Conservation (phyloP, 2,797 vertebrate genomes). For the Triplophysa bombifrons region DNA sequence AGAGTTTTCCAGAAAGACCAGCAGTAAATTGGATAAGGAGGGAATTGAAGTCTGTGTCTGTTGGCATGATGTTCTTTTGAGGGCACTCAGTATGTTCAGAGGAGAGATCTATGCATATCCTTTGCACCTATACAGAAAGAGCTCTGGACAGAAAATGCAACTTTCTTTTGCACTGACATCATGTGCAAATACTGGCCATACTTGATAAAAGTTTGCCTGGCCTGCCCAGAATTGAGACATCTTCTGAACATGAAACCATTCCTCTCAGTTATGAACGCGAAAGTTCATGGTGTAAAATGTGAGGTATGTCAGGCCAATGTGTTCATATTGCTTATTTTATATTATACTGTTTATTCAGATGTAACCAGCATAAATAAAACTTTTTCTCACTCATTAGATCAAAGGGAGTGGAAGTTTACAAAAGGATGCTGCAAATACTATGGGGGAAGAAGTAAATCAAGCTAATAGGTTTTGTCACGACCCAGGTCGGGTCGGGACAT, state of each 20-base stretch:
- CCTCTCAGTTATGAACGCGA: not conserved
- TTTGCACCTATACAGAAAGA: slow-evolving; percentile 16
- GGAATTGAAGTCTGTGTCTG: slow-evolving; percentile 18
- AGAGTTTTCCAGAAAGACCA: not conserved
- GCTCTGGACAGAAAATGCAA: not conserved
- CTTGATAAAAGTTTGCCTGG: not conserved
- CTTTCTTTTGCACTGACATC: slow-evolving; percentile 15
- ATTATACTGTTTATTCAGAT: too few relatives aligned
- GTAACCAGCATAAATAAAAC: not conserved
- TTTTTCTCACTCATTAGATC: not conserved
- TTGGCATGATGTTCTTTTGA: slow-evolving; percentile 12
- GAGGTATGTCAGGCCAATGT: not conserved
- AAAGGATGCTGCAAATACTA: too few relatives aligned
- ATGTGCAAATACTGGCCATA: slow-evolving; percentile 21
- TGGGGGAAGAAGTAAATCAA: too few relatives aligned
- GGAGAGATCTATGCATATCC: slow-evolving; percentile 25
- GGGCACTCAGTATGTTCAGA: slow-evolving; percentile 13
- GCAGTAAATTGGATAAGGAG: slow-evolving; percentile 13
- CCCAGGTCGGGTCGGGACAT: too few relatives aligned
- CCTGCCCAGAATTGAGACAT: not conserved
- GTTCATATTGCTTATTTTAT: too few relatives aligned
- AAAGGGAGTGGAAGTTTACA: not conserved
- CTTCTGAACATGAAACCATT: slow-evolving; percentile 3
- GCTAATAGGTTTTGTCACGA: too few relatives aligned
- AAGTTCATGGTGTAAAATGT: not conserved